Evolutionary conservation across 2,888 invertebrate species (phyloP), one percentile per base, ranked within the genome.

Genomic region (Stramonita haemastoma): DNA sequence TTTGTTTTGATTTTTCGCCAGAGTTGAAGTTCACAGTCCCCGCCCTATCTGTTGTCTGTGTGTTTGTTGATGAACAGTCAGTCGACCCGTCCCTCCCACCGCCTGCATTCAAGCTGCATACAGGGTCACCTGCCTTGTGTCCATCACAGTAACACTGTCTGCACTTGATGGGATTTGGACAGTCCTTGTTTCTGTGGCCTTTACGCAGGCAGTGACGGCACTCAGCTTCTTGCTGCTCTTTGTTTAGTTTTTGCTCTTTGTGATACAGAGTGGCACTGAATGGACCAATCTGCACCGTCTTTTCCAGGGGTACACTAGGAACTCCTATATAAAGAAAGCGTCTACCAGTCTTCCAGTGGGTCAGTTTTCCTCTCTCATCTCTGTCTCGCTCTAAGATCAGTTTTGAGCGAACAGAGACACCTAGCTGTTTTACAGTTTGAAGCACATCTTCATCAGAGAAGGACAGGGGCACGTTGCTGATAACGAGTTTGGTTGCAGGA

Each of bases 101-200:
- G 6, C n/a, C 8, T 26, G 73, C n/a, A n/a, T 73, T 8, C 73
- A 73, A 13, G 73, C n/a, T 73, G n/a, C 73, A n/a, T n/a, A n/a
- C 0, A 73, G 73, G 73, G n/a, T n/a, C 73, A 0, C n/a, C n/a
- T n/a, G 26, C 29, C n/a, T 73, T 73, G n/a, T 73, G 73, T 73
- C n/a, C 73, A n/a, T 73, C n/a, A 73, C n/a, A 26, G 73, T 73
- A 73, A n/a, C 73, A n/a, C n/a, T 73, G 73, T 73, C 13, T 73
- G n/a, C 6, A n/a, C 13, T 73, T 73, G 1, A 73, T n/a, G n/a
- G 1, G 73, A 11, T 73, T 29, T 73, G 22, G 22, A n/a, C 73
- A 73, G 60, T 60, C 60, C 13, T 15, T 60, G 60, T 15, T 60
- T 60, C 60, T 60, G 60, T 22, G 22, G 60, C 60, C 60, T 60